phyloP scores from a whole-genome alignment of 2,113 vertebrate genomes.

The Galbula dea region DNA sequence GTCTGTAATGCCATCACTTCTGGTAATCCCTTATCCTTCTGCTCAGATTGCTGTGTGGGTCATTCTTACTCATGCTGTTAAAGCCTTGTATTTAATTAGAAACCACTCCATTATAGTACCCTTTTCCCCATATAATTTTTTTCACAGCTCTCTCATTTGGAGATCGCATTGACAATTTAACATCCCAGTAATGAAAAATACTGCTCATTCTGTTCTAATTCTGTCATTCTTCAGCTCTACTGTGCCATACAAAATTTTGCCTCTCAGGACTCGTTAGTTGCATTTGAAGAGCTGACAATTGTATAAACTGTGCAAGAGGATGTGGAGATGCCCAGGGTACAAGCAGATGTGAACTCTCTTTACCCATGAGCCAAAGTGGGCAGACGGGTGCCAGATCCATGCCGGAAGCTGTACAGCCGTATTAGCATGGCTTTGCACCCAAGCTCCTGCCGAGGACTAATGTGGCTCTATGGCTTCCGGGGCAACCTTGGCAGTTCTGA shows the following conservation, averaged over 20 bases:
- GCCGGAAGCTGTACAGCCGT: neutral
- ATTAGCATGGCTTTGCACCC: neutral
- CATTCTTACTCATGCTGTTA: constrained; percentile 22
- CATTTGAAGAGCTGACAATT: neutral
- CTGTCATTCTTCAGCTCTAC: neutral
- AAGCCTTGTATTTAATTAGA: constrained; percentile 19
- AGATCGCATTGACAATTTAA: neutral
- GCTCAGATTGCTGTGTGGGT: constrained; percentile 14
- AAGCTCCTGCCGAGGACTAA: neutral
- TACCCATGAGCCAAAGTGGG: neutral
- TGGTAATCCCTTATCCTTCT: constrained; percentile 51
- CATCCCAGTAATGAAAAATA: neutral
- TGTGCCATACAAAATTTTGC: neutral
- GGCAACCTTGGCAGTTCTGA: neutral
- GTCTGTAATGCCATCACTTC: constrained; percentile 36
- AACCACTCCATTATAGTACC: neutral
- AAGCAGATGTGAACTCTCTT: neutral
- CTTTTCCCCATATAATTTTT: neutral
- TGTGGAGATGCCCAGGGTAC: neutral
- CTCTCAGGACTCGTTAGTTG: neutral
- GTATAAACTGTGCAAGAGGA: neutral
- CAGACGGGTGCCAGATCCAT: neutral
- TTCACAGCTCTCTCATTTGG: neutral
- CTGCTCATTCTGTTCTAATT: neutral
- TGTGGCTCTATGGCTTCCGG: neutral